Evolutionary conservation across 2,797 vertebrate species (phyloP).

Genomic region (Neostethus bicornis): DNA sequence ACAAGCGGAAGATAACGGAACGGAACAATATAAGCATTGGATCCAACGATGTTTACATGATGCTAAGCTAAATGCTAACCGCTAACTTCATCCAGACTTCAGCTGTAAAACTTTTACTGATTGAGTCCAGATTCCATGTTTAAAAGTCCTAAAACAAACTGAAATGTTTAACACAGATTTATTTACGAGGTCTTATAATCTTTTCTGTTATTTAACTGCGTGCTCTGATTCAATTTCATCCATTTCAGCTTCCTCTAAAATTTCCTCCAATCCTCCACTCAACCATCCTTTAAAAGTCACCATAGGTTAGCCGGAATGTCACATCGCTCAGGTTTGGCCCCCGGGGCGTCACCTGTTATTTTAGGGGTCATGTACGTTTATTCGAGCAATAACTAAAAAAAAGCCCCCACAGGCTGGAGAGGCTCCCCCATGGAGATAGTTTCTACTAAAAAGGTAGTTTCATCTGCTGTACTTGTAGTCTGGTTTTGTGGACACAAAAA

Average conservation of each 20-base stretch:
- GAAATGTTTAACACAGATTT: constrained; percentile 14
- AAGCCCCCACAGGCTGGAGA: constrained; percentile 50
- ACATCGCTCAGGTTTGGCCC: constrained; percentile 71
- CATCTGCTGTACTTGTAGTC: no score
- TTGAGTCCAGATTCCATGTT: no score
- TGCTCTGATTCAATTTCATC: constrained; percentile 70
- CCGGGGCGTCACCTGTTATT: constrained; percentile 66
- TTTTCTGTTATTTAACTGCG: constrained; percentile 70
- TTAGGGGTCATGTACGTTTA: constrained; percentile 75
- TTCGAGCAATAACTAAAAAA: constrained; percentile 70
- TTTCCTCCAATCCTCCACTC: constrained; percentile 51
- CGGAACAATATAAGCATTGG: no score
- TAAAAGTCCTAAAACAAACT: no score
- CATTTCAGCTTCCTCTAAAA: constrained; percentile 35
- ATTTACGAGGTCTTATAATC: constrained; percentile 45
- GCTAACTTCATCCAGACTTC: no score
- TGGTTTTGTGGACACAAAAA: no score
- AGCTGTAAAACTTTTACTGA: no score
- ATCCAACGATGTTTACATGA: no score
- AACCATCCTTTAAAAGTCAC: constrained; percentile 71
- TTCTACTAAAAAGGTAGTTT: no score
- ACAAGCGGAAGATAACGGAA: no score
- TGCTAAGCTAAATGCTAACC: no score
- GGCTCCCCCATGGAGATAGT: no score
- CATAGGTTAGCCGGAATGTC: constrained; percentile 72